Evolutionary conservation across 2,797 vertebrate species (phyloP).

Genomic region (Sylvia borin): DNA sequence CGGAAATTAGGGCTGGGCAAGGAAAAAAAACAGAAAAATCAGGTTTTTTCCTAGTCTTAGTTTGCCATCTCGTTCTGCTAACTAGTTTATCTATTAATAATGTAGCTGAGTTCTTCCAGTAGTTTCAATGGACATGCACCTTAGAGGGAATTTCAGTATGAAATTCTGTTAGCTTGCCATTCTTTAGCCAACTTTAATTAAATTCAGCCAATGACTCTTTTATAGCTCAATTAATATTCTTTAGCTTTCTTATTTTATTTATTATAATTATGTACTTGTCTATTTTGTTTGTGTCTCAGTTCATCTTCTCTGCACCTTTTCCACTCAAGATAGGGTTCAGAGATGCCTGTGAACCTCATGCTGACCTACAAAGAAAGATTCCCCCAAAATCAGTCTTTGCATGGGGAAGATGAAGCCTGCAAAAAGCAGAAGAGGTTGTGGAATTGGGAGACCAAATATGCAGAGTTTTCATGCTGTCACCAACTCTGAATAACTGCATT

Average conservation of each 20-base stretch:
- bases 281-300: not conserved
- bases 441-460: not conserved
- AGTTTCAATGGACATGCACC: not conserved
- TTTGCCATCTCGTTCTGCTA: not conserved
- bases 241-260: not conserved
- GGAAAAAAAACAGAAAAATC: not conserved
- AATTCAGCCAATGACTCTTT: not conserved
- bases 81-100: not conserved
- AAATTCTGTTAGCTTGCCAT: not conserved
- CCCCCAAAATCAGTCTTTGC: not conserved
- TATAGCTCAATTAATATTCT: not conserved
- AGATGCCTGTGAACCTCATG: not conserved
- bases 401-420: not conserved
- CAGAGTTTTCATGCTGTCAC: constrained; percentile 1
- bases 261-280: not conserved
- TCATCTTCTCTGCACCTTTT: not conserved
- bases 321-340: not conserved
- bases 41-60: not conserved
- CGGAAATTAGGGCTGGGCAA: not conserved
- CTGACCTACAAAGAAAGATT: not conserved
- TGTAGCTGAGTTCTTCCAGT: not conserved
- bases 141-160: not conserved
- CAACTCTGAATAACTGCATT: constrained; percentile 33
- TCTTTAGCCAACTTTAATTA: not conserved
- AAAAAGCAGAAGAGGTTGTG: not conserved